Base-by-base conservation (phyloP, 2,797 vertebrate species). In the Acipenser oxyrinchus region DNA sequence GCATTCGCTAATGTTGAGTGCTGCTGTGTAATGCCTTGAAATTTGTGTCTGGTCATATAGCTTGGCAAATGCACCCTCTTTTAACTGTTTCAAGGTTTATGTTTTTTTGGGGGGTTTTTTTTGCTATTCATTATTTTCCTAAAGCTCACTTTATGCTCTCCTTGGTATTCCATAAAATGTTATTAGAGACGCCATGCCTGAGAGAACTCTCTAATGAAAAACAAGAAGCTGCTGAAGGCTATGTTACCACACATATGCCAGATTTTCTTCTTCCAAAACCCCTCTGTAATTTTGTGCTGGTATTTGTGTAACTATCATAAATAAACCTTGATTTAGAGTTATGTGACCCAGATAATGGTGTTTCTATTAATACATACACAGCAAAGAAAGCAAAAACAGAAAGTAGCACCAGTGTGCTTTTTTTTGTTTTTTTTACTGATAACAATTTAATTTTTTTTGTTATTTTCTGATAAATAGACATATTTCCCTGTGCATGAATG, bases 211-310 rank as follows among this genome's bases (percentile, higher is more conserved):
- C 86, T 89, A 90, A 90, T 91, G 90, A 91, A 90, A 89, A 90
- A 90, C 88, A 87, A 87, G 85, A 86, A 87, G 84, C 87, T 89
- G 88, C 88, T 89, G 89, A 91, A 90, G 90, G 90, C 90, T 91
- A 89, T 80, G 84, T 87, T 86, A 79, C 83, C 81, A 78, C 84
- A 81, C 77, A 89, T 83, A 87, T 81, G 81, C 82, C 85, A 84
- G 78, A 82, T 88, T 87, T 85, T 84, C 88, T 83, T 86, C 84
- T 78, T 78, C 23, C 23, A 37, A 37, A 37, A 37, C 23, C 23
- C 23, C 23, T 1, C 23, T 37, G 23, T 37, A 37, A 37, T 37
- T 37, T 37, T 37, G 23, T 37, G 23, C 23, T 37, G 23, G 23
- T 18, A 18, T 18, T 37, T 37, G 23, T 37, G 23, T 37, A 37